Percentiles rank a stretch among this genome's conserved stretches.
These are phyloP conservation scores for Apus apus DNA, from an alignment of 2,113 vertebrate species.

Conservation along the genomic window DNA sequence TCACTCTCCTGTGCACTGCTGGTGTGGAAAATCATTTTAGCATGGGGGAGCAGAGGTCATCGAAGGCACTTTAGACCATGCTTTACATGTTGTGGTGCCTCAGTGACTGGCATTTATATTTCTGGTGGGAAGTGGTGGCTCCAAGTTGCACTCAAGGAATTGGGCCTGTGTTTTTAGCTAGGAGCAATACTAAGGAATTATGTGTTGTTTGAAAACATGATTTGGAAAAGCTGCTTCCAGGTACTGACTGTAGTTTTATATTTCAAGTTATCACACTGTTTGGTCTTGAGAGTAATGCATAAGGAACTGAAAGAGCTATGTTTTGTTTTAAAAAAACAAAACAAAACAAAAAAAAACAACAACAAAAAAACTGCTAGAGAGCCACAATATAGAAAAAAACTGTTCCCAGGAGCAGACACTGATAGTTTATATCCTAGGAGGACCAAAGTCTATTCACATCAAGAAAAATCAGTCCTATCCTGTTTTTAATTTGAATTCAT, in stretches of 20 bases:
- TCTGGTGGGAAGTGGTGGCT: not conserved
- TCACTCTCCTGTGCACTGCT: not conserved
- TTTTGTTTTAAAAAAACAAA: not conserved
- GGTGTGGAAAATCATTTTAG: constrained; percentile 42
- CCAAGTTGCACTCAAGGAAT: constrained; percentile 38
- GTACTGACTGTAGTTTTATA: not conserved
- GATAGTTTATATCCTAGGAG: not conserved
- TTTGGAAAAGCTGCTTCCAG: not conserved
- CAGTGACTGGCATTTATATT: not conserved
- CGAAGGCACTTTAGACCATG: not conserved
- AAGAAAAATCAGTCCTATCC: not conserved
- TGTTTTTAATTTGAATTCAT: not conserved
- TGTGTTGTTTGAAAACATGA: not conserved
- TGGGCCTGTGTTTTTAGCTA: not conserved
- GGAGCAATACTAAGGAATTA: not conserved
- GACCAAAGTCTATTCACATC: not conserved
- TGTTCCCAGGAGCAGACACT: not conserved
- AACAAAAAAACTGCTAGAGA: not conserved
- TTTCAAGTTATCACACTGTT: not conserved
- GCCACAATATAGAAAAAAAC: not conserved
- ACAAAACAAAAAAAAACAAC: no score
- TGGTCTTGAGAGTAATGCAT: not conserved
- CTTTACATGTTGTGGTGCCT: not conserved
- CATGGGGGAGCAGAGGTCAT: not conserved
- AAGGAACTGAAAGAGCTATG: not conserved